phyloP scores from a whole-genome alignment of 2,888 invertebrate species.

The Cataglyphis albicans region DNA sequence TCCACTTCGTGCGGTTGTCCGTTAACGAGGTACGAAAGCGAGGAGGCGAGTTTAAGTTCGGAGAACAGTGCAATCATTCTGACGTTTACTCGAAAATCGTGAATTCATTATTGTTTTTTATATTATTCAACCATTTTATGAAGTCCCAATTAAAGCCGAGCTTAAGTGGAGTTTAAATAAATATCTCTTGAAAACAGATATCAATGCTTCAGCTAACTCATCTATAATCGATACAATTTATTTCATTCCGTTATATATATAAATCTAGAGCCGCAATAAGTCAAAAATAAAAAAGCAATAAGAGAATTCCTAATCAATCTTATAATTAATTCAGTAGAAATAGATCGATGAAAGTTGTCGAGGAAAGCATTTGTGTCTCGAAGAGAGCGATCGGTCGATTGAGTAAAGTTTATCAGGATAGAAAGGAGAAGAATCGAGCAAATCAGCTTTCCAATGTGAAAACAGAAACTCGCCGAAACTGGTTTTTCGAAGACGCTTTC shows the following conservation, averaged over 20 bases:
- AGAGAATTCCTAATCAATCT: background rate
- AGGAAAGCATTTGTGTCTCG: slow-evolving; percentile 45
- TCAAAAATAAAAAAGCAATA: background rate
- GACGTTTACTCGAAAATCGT: slow-evolving; percentile 69
- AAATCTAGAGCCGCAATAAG: background rate
- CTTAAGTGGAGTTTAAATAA: slow-evolving; percentile 49
- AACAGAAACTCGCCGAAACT: slow-evolving; percentile 65
- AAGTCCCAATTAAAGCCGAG: slow-evolving; percentile 22
- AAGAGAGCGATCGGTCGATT: slow-evolving; percentile 17
- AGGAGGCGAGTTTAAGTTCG: slow-evolving; percentile 51
- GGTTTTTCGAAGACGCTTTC: slow-evolving; percentile 68
- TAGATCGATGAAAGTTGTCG: slow-evolving; percentile 29
- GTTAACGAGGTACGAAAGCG: slow-evolving; percentile 74
- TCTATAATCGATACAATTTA: background rate
- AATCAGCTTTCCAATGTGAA: slow-evolving; percentile 23
- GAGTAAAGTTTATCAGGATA: background rate
- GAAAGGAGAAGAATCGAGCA: slow-evolving; percentile 9
- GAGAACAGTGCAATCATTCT: slow-evolving; percentile 65
- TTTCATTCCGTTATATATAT: background rate
- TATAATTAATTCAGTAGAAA: background rate
- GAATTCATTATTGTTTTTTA: slow-evolving; percentile 59
- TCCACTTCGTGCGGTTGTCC: slow-evolving; percentile 57
- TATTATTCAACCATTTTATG: slow-evolving; percentile 47
- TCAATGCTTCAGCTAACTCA: background rate
- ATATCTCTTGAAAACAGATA: slow-evolving; percentile 41